phyloP scores from a whole-genome alignment of 2,888 invertebrate genomes.

The Himalopsyche anomala region DNA sequence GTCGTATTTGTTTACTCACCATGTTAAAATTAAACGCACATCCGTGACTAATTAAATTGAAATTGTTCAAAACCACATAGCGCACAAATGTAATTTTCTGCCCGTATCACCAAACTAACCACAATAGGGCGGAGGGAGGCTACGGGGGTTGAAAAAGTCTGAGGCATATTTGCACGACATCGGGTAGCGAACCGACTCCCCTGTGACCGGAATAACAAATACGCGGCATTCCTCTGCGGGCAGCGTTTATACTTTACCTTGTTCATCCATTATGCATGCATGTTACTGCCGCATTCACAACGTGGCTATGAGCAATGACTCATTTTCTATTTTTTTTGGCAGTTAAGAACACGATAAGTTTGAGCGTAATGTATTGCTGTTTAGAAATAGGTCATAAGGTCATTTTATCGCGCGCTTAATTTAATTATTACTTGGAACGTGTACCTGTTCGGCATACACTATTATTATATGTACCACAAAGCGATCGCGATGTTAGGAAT shows the following conservation, averaged over 20 bases:
- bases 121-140: neutral
- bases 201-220: neutral
- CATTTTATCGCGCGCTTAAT: neutral
- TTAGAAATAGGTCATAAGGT: slow-evolving; percentile 15
- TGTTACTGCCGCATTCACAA: neutral
- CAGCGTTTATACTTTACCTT: neutral
- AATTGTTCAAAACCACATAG: slow-evolving; percentile 9
- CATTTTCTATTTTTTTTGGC: slow-evolving; percentile 5
- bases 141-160: neutral
- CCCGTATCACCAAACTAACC: neutral
- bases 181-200: neutral
- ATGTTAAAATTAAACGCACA: neutral
- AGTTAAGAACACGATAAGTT: neutral
- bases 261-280: slow-evolving; percentile 3
- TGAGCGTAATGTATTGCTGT: neutral
- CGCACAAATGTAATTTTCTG: slow-evolving; percentile 19
- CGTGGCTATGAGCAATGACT: neutral
- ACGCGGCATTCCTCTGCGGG: slow-evolving; percentile 24
- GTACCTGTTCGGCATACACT: neutral
- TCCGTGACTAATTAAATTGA: slow-evolving; percentile 9
- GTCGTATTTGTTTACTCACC: too few relatives aligned
- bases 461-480: neutral
- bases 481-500: neutral
- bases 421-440: neutral
- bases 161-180: slow-evolving; percentile 2